Percentiles rank a stretch among this genome's conserved stretches.
Evolutionary conservation across 1,140 invertebrate genomes (phyloP).

Genomic region (Drosophila tropicalis): DNA sequence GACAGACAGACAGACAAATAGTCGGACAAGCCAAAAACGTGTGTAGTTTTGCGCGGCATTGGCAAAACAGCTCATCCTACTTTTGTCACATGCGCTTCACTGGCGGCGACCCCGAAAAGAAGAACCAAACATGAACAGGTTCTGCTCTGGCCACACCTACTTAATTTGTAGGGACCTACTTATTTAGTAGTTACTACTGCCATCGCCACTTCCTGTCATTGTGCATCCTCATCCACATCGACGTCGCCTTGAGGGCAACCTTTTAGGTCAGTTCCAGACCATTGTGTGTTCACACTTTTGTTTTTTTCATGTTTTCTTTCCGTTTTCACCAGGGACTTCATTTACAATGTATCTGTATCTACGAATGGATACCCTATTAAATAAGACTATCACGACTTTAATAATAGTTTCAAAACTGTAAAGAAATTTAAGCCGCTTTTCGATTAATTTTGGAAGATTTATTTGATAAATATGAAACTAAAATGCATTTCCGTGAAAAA

Average conservation of each 20-base stretch:
- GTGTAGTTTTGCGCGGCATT: conserved; percentile 29
- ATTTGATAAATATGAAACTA: too few relatives aligned
- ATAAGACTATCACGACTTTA: not conserved
- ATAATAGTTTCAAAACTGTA: not conserved
- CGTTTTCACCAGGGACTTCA: conserved; percentile 3
- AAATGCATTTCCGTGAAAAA: too few relatives aligned
- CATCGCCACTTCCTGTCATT: conserved; percentile 52
- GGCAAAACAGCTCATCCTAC: conserved; percentile 49
- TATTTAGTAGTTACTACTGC: conserved; percentile 44
- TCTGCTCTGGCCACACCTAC: conserved; percentile 45
- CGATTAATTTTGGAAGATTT: too few relatives aligned
- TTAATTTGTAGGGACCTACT: conserved; percentile 37
- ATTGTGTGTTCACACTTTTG: conserved; percentile 53
- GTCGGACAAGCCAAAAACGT: conserved; percentile 25
- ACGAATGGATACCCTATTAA: not conserved
- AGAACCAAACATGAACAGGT: conserved; percentile 41
- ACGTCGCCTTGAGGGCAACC: conserved; percentile 35
- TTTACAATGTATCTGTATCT: not conserved
- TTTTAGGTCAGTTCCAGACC: conserved; percentile 30
- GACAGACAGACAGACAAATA: not conserved
- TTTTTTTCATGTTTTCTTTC: conserved; percentile 21
- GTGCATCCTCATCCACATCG: conserved; percentile 44
- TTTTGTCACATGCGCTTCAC: conserved; percentile 58
- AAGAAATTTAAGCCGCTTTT: too few relatives aligned
- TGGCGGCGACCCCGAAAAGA: conserved; percentile 11